Percentiles rank a stretch among this genome's conserved stretches.
Evolutionary conservation across 2,888 invertebrate species (phyloP).

Genomic region (Acleris sparsana): DNA sequence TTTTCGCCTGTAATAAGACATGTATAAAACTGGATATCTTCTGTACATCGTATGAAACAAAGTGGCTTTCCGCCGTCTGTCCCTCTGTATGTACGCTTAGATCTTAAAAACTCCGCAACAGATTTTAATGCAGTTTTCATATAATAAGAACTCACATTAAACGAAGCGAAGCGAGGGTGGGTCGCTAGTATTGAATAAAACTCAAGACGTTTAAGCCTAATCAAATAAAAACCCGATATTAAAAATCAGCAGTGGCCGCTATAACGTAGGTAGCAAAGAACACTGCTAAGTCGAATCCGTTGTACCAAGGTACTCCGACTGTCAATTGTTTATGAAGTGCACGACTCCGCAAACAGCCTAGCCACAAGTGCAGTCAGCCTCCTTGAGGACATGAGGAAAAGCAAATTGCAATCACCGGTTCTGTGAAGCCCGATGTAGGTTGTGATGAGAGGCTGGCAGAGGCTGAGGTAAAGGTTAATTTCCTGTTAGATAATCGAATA

Average conservation of each 20-base stretch:
- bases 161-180: too few species aligned
- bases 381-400: slow-evolving; percentile 29
- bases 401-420: slow-evolving; percentile 27
- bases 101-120: too few species aligned
- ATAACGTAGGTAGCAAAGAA: slow-evolving; percentile 36
- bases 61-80: too few species aligned
- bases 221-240: too few species aligned
- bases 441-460: slow-evolving; percentile 30
- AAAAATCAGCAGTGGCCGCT: background rate
- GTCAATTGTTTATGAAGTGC: slow-evolving; percentile 31
- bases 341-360: slow-evolving; percentile 28
- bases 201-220: too few species aligned
- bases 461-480: slow-evolving; percentile 10
- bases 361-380: slow-evolving; percentile 18
- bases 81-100: too few species aligned
- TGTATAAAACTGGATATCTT: too few species aligned
- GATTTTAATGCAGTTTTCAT: too few species aligned
- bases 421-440: slow-evolving; percentile 32
- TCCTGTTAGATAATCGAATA: slow-evolving; percentile 15
- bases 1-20: too few species aligned
- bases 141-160: too few species aligned
- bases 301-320: slow-evolving; percentile 50
- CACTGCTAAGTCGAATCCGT: slow-evolving; percentile 58
- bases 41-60: too few species aligned
- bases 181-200: too few species aligned